phyloP scores from a whole-genome alignment of 2,113 vertebrate genomes.

The Toxotes jaculatrix region DNA sequence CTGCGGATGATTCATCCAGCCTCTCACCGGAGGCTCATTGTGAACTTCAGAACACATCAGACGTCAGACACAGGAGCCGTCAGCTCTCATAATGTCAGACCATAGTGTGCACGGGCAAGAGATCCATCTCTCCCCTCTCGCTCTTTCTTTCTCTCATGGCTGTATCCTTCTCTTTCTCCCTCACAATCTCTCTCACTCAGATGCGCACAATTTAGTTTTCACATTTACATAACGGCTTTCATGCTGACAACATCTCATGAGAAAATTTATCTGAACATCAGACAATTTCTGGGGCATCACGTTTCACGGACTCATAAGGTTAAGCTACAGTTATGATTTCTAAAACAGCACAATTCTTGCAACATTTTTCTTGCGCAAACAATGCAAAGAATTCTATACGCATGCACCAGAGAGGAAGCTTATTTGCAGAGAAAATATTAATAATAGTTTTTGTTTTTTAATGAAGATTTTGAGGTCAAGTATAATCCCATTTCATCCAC shows the following conservation, averaged over 20 bases:
- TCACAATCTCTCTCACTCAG: conserved; percentile 34
- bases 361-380: background rate
- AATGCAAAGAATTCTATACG: background rate
- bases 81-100: conserved; percentile 82
- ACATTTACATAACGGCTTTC: conserved; percentile 32
- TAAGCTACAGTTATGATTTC: background rate
- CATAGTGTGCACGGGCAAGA: conserved; percentile 46
- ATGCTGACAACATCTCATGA: conserved; percentile 6
- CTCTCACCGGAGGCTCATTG: conserved; percentile 85
- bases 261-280: background rate
- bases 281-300: background rate
- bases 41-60: conserved; percentile 87
- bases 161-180: conserved; percentile 23
- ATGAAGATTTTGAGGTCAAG: conserved; percentile 48
- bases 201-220: conserved; percentile 36
- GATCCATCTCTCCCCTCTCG: conserved; percentile 51
- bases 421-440: conserved; percentile 12
- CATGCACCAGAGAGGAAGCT: background rate
- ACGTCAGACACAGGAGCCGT: conserved; percentile 82
- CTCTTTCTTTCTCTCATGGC: conserved; percentile 13
- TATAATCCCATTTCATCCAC: conserved; percentile 48
- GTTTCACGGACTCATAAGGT: background rate
- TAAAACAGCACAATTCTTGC: background rate
- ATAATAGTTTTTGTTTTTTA: conserved; percentile 36
- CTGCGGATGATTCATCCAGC: conserved; percentile 77